Conservation (phyloP, 1,140 invertebrate species). For the Mya arenaria region DNA sequence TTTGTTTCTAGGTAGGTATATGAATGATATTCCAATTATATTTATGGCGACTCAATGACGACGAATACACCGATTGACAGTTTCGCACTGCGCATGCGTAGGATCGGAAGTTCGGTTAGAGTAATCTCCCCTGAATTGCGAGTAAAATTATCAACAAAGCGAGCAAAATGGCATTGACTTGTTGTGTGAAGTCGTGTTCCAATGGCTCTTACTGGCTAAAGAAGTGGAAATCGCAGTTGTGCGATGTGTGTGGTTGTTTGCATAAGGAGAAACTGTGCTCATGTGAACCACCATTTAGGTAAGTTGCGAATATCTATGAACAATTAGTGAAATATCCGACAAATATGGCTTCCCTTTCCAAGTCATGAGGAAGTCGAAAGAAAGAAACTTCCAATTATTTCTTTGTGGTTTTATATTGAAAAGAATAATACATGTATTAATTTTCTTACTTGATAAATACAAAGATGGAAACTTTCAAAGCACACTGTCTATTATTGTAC, state of each 20-base stretch:
- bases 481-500: neutral
- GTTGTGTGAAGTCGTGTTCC: conserved; percentile 22
- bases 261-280: neutral
- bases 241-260: conserved; percentile 32
- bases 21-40: no score
- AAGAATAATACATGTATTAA: neutral
- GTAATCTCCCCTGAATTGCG: no score
- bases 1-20: no score
- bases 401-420: neutral
- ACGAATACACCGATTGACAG: no score
- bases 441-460: neutral
- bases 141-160: no score
- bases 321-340: neutral
- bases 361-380: neutral
- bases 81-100: no score
- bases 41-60: no score
- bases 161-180: conserved; percentile 15
- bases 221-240: conserved; percentile 28
- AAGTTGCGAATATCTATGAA: neutral
- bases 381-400: neutral
- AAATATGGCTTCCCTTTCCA: neutral
- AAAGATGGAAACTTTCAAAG: neutral
- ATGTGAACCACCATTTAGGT: conserved; percentile 36
- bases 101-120: no score
- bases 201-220: conserved; percentile 18